Conservation (phyloP, 2,888 invertebrate genomes). For the Steinernema scapterisci region DNA sequence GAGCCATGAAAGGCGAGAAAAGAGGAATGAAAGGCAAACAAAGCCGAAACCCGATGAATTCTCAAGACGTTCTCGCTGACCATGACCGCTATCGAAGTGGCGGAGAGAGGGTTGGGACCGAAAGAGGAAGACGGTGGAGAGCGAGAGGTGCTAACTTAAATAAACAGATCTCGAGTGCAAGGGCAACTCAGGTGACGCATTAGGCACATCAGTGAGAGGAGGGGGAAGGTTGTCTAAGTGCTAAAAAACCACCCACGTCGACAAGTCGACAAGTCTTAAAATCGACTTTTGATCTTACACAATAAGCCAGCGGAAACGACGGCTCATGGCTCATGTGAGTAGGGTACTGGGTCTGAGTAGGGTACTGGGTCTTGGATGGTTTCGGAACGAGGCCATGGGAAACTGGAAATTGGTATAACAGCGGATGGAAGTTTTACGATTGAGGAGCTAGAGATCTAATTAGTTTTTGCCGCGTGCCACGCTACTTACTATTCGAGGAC, state of each 20-base stretch:
- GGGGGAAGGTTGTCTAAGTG: not conserved
- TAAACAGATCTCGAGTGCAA: slow-evolving; percentile 16
- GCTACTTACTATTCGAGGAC: too few relatives aligned
- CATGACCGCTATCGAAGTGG: slow-evolving; percentile 21
- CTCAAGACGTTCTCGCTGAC: slow-evolving; percentile 21
- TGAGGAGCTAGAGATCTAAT: not conserved
- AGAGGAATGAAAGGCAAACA: slow-evolving; percentile 8
- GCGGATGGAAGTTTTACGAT: not conserved
- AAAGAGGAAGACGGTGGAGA: slow-evolving; percentile 12
- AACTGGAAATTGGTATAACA: not conserved
- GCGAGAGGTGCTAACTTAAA: slow-evolving; percentile 22
- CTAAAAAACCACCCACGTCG: too few relatives aligned
- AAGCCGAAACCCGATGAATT: not conserved
- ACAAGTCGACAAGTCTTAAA: too few relatives aligned
- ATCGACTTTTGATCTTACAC: too few relatives aligned
- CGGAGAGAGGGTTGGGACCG: not conserved
- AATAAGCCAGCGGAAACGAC: too few relatives aligned
- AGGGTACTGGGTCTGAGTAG: too few relatives aligned
- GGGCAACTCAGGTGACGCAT: not conserved
- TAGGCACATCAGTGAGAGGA: not conserved
- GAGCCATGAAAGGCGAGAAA: not conserved
- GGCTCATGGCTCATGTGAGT: too few relatives aligned
- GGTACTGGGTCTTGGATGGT: too few relatives aligned
- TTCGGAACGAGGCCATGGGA: slow-evolving; percentile 3
- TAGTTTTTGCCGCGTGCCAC: not conserved